Evolutionary conservation across 2,113 vertebrate genomes (phyloP).

Genomic region (Seriola aureovittata): DNA sequence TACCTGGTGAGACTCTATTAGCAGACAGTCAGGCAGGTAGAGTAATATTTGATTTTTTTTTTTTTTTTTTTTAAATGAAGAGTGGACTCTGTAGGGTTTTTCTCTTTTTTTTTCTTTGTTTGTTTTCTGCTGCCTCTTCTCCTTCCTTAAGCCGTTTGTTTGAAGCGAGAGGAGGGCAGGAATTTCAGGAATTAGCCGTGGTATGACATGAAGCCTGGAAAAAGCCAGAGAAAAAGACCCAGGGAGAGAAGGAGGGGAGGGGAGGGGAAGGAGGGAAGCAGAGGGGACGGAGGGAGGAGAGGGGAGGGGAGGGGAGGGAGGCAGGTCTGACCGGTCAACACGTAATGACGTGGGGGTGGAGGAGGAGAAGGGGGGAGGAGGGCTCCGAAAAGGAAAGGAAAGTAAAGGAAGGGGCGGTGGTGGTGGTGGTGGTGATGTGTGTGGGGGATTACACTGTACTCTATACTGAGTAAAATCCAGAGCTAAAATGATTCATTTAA

Average conservation of each 20-base stretch:
- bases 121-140: constrained; percentile 74
- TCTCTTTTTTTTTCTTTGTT: constrained; percentile 28
- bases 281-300: constrained; percentile 20
- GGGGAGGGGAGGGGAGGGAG: constrained; percentile 48
- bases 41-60: constrained; percentile 36
- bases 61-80: neutral
- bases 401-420: constrained; percentile 5
- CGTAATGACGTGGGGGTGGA: constrained; percentile 66
- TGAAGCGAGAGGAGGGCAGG: constrained; percentile 83
- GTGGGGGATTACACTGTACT: neutral
- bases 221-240: constrained; percentile 80
- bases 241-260: constrained; percentile 65
- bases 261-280: constrained; percentile 22
- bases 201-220: constrained; percentile 85
- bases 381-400: constrained; percentile 58
- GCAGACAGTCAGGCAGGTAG: constrained; percentile 45
- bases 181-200: constrained; percentile 88
- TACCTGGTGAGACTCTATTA: constrained; percentile 66
- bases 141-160: constrained; percentile 77
- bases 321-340: constrained; percentile 73
- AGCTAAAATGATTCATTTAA: too few species aligned
- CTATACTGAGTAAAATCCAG: too few species aligned
- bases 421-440: too few species aligned
- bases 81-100: neutral
- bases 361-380: constrained; percentile 4